Evolutionary conservation across 53 echinoderm and acorn worm genomes (phyloP).

Genomic region (Paelopatides confundens): DNA sequence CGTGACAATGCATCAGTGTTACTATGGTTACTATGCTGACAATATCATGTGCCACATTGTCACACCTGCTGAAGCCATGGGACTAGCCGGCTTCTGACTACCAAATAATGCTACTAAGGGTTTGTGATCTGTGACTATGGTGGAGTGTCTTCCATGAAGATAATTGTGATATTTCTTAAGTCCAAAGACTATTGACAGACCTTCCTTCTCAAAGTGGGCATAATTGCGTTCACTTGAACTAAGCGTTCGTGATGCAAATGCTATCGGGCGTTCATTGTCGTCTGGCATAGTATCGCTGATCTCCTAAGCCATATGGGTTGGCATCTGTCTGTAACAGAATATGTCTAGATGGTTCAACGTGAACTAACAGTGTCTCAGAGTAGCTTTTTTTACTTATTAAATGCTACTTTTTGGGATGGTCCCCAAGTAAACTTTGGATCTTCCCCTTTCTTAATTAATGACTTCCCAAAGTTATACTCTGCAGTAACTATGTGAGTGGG

Average conservation of each 20-base stretch:
- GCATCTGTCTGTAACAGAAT: constrained; percentile 66
- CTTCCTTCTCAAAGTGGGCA: constrained; percentile 67
- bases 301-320: constrained; percentile 68
- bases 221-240: constrained; percentile 57
- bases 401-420: constrained; percentile 29
- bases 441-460: background rate
- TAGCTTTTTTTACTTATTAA: constrained; percentile 31
- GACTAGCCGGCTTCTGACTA: constrained; percentile 32
- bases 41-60: constrained; percentile 45
- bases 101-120: constrained; percentile 45
- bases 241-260: constrained; percentile 67
- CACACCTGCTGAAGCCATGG: constrained; percentile 54
- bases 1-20: constrained; percentile 71
- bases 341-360: constrained; percentile 49
- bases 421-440: constrained; percentile 50
- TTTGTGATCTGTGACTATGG: constrained; percentile 55
- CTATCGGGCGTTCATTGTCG: constrained; percentile 58
- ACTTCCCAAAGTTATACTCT: constrained; percentile 1
- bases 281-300: constrained; percentile 59
- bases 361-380: no score
- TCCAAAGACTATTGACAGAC: constrained; percentile 59
- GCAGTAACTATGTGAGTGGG: no score
- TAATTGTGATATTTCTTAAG: constrained; percentile 67
- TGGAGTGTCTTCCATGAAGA: constrained; percentile 49
- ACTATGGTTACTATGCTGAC: constrained; percentile 46